Conservation (phyloP, 2,113 vertebrate species). For the Triplophysa tibetana region DNA sequence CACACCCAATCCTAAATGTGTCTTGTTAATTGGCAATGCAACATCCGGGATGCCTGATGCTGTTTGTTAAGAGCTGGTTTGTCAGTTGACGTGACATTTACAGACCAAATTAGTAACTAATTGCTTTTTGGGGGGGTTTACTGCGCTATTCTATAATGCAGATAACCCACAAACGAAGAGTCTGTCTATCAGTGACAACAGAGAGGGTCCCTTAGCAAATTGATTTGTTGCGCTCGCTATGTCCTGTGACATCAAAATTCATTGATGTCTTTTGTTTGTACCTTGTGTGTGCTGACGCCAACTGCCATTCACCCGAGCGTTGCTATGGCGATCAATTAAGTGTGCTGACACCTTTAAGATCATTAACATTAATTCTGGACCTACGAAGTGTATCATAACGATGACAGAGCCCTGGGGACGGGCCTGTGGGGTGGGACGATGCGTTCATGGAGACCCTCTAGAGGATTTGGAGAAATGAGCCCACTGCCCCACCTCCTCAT, state of each 20-base stretch:
- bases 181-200: neutral
- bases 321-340: constrained; percentile 54
- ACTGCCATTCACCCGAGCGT: constrained; percentile 12
- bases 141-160: constrained; percentile 9
- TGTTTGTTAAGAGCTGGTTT: constrained; percentile 44
- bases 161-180: constrained; percentile 31
- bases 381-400: constrained; percentile 52
- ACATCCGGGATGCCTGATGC: constrained; percentile 38
- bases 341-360: constrained; percentile 45
- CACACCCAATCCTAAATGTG: constrained; percentile 52
- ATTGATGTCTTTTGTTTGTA: constrained; percentile 35
- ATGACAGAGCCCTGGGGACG: constrained; percentile 29
- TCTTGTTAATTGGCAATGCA: constrained; percentile 65
- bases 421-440: constrained; percentile 1
- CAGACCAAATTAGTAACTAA: constrained; percentile 54
- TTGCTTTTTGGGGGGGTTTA: constrained; percentile 52
- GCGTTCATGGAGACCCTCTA: constrained; percentile 7
- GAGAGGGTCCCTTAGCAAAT: constrained; percentile 8
- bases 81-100: constrained; percentile 67
- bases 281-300: constrained; percentile 41
- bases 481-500: neutral
- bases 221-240: constrained; percentile 50
- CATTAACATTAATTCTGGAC: constrained; percentile 45
- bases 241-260: constrained; percentile 34
- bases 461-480: constrained; percentile 1